phyloP scores from a whole-genome alignment of 2,797 vertebrate genomes.

The Diplodus puntazzo region DNA sequence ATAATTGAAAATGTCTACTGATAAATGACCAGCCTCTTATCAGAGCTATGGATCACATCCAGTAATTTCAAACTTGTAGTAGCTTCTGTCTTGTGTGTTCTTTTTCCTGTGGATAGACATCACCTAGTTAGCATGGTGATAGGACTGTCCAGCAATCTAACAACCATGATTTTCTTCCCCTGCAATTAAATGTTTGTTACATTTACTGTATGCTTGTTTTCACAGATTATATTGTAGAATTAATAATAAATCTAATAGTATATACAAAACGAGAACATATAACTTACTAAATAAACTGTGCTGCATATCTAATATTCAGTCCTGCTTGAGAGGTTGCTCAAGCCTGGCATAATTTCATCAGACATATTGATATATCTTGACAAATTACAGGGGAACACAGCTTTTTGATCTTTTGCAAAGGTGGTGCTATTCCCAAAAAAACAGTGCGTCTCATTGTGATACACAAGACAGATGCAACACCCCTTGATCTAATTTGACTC shows the following conservation, averaged over 20 bases:
- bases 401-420: constrained; percentile 75
- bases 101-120: constrained; percentile 48
- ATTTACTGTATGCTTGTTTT: constrained; percentile 20
- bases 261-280: constrained; percentile 1
- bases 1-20: neutral
- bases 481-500: constrained; percentile 93
- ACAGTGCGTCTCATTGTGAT: constrained; percentile 83
- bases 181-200: constrained; percentile 46
- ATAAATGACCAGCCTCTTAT: neutral
- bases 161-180: constrained; percentile 3
- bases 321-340: constrained; percentile 17
- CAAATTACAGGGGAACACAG: constrained; percentile 51
- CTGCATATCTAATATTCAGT: constrained; percentile 10
- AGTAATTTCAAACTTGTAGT: constrained; percentile 24
- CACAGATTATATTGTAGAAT: neutral
- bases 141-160: constrained; percentile 54
- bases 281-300: neutral
- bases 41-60: constrained; percentile 13
- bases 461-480: constrained; percentile 88
- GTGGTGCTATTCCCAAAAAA: constrained; percentile 59
- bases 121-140: constrained; percentile 63
- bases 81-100: constrained; percentile 7
- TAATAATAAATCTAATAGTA: neutral
- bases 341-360: constrained; percentile 49
- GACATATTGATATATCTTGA: constrained; percentile 57